Evolutionary conservation across 2,113 vertebrate species (phyloP), one percentile per base, ranked within the genome.

Genomic region (Dissostichus mawsoni): DNA sequence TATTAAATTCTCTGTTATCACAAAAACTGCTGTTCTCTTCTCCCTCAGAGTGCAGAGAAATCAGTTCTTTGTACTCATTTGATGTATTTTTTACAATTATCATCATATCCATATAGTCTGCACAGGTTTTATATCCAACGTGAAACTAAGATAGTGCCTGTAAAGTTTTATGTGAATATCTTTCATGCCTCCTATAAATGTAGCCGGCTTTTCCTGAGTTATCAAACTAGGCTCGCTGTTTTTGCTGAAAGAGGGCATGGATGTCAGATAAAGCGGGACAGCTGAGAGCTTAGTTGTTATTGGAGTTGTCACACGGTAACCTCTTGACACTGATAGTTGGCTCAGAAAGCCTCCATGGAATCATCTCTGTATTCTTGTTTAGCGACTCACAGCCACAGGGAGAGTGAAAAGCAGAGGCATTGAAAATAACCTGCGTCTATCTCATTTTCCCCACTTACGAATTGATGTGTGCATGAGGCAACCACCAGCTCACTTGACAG

Each of bases 1-100:
- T 84, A 87, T 84, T 76, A 64, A 79, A 85, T 59, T 51, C 58
- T 79, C 29, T 57, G 76, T 62, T 72, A 59, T 25, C 53, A 12
- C 51, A 57, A 74, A 74, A 79, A 84, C 52, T 64, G 68, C 51
- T 84, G 11, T 64, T 89, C 41, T 69, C 45, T 69, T 59, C 45
- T 66, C 33, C 29, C 17, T 50, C 11, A 33, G 29, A 69, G 74
- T 4, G 13, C 23, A 64, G 55, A 56, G 56, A 84, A 86, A 76
- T 48, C 23, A 52, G 11, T 16, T 13, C 5, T 72, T 45, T 61
- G n/a, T 78, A 33, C 63, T 78, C 3, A 25, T 44, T 64, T 36
- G 6, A 56, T 74, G 71, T 80, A 76, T 59, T 61, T 57, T 18
- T 53, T 2, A 59, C 2, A 50, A 59, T 65, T 8, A 47, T 55